These are phyloP conservation scores for Fragum whitleyi DNA, from an alignment of 2,888 invertebrate species.

Conservation along the genomic window DNA sequence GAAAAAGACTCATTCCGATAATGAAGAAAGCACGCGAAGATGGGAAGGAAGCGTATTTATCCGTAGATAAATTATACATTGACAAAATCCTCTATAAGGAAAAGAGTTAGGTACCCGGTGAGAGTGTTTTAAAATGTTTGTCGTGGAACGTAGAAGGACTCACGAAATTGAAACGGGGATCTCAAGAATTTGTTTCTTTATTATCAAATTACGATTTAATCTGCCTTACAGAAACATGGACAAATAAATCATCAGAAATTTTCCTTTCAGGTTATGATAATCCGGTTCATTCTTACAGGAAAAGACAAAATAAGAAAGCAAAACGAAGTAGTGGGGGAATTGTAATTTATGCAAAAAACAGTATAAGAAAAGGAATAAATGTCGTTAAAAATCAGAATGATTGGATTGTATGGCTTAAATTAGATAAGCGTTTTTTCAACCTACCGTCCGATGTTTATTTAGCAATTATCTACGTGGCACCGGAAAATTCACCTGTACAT, in stretches of 20 bases:
- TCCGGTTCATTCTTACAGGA: background rate
- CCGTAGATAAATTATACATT: constrained; percentile 27
- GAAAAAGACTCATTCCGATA: constrained; percentile 37
- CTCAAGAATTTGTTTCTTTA: background rate
- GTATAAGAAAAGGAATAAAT: background rate
- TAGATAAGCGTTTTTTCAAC: constrained; percentile 3
- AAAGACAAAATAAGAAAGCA: background rate
- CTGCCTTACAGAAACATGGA: constrained; percentile 2
- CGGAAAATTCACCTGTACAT: constrained; percentile 24
- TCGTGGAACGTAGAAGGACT: constrained; percentile 29
- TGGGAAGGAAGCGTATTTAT: background rate
- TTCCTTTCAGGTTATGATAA: background rate
- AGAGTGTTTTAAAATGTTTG: background rate
- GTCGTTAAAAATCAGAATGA: constrained; percentile 6
- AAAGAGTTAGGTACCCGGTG: background rate
- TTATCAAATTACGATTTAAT: background rate
- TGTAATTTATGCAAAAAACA: constrained; percentile 1
- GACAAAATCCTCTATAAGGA: constrained; percentile 10
- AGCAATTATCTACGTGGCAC: background rate
- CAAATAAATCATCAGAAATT: background rate
- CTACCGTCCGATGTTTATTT: constrained; percentile 1
- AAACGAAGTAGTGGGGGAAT: constrained; percentile 1
- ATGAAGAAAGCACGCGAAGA: constrained; percentile 34
- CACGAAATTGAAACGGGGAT: background rate
- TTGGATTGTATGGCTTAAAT: constrained; percentile 12